Percentiles rank a stretch among this genome's conserved stretches.
phyloP scores from a whole-genome alignment of 1,140 invertebrate species.

The Drosophila navojoa region DNA sequence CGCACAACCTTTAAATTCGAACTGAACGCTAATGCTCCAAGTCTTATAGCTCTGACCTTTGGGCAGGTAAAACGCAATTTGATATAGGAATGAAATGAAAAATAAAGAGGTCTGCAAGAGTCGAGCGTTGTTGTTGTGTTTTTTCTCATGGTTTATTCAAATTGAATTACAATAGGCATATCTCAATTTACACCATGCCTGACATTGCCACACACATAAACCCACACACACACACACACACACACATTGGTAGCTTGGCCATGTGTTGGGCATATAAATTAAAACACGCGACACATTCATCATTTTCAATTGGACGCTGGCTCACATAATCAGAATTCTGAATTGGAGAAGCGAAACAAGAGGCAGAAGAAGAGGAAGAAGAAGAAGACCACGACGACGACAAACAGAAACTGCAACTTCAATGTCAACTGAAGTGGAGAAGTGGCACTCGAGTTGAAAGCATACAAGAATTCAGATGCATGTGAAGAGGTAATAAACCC shows the following conservation, averaged over 20 bases:
- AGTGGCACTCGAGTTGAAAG: constrained; percentile 20
- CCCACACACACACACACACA: constrained; percentile 6
- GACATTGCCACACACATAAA: constrained; percentile 55
- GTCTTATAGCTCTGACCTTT: constrained; percentile 42
- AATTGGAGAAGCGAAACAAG: constrained; percentile 30
- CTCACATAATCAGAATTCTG: constrained; percentile 45
- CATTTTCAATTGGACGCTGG: constrained; percentile 63
- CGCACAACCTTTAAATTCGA: not conserved
- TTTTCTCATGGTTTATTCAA: constrained; percentile 36
- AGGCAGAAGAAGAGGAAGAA: constrained; percentile 15
- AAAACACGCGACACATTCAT: constrained; percentile 71
- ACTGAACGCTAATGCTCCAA: constrained; percentile 31
- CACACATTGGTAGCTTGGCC: constrained; percentile 8
- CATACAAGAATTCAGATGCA: not conserved
- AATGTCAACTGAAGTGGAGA: constrained; percentile 41
- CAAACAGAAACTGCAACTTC: constrained; percentile 34
- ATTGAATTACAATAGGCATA: constrained; percentile 48
- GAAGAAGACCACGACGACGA: not conserved
- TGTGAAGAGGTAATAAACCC: not conserved
- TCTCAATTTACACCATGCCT: constrained; percentile 48
- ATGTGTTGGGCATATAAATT: constrained; percentile 55
- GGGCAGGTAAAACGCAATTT: constrained; percentile 29
- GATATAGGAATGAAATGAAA: not conserved
- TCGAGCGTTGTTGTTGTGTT: constrained; percentile 11
- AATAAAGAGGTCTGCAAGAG: not conserved